A percentile compares a stretch with the other conserved stretches of the same genome.
phyloP scores from a whole-genome alignment of 2,797 vertebrate species.

The Borostomias antarcticus region DNA sequence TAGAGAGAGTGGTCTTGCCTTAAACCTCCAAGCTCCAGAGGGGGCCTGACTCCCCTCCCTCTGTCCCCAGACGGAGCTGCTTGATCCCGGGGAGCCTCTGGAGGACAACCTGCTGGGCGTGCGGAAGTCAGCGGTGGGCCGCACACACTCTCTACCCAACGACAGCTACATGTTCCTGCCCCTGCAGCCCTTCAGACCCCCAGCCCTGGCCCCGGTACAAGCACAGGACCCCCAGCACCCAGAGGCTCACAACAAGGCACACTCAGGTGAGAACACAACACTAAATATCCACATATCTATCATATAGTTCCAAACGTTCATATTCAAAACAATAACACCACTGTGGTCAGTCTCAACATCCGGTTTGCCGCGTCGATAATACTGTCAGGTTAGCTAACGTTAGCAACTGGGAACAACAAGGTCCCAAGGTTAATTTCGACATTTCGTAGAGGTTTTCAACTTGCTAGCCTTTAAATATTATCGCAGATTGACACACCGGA shows the following conservation, averaged over 20 bases:
- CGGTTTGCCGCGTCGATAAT: too few species aligned
- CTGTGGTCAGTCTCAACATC: too few species aligned
- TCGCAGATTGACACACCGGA: too few species aligned
- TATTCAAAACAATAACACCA: neutral
- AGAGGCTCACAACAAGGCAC: slow-evolving; percentile 62
- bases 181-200: slow-evolving; percentile 35
- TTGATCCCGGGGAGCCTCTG: slow-evolving; percentile 36
- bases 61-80: slow-evolving; percentile 57
- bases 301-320: neutral
- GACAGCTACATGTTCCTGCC: slow-evolving; percentile 97
- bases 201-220: slow-evolving; percentile 24
- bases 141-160: slow-evolving; percentile 94
- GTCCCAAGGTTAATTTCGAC: too few species aligned
- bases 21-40: neutral
- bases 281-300: neutral
- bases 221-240: slow-evolving; percentile 62
- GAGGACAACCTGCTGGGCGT: slow-evolving; percentile 85
- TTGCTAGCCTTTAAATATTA: too few species aligned
- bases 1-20: neutral
- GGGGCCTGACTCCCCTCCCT: slow-evolving; percentile 29
- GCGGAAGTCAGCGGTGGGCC: slow-evolving; percentile 88
- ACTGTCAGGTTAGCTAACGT: neutral
- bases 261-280: slow-evolving; percentile 75
- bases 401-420: too few species aligned
- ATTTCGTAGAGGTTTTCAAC: too few species aligned